Base-by-base conservation (phyloP, 2,113 vertebrate genomes). In the Toxotes chatareus region DNA sequence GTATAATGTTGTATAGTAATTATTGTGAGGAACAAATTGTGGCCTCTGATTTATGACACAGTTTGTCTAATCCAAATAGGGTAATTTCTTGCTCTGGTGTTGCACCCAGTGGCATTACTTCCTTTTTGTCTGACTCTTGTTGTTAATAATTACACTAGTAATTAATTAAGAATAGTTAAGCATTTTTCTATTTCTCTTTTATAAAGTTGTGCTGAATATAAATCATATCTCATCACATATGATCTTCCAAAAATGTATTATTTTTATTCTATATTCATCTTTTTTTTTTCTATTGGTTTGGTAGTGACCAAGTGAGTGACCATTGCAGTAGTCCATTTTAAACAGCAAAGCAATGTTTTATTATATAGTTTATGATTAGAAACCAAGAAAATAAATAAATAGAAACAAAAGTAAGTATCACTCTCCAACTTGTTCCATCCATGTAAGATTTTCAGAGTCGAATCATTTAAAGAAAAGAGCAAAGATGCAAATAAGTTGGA, bases 401-500 rank as follows among this genome's bases (percentile, higher is more conserved):
- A 56, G 16, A 49, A 67, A 34, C 59, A 36, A 51, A 21, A 69
- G 7, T 8, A 17, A 60, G 10, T 16, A 36, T 61, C 6, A 16
- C 5, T 42, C 27, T 31, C 23, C 38, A 31, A 13, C 64, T 63
- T 79, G 7, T 49, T 36, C 11, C 27, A n/a, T 46, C 44, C 32
- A n/a, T 61, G 44, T 16, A 16, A 14, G 38, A 40, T 67, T 61
- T 73, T 69, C 36, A 8, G 21, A 61, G 56, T 61, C 49, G 46
- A 73, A 27, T 84, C 1, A 32, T 61, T 56, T 47, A 57, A 62
- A 49, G 38, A 32, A 46, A 51, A 10, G 7, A 36, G 8, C 2
- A 51, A 16, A 23, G 36, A 70, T 79, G 62, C 60, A 53, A 73
- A 64, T 61, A 47, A 68, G 4, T 70, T 67, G 23, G 31, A 34